Percentiles rank a stretch among this genome's conserved stretches.
These are phyloP conservation scores for Chascanopsetta lugubris DNA, from an alignment of 2,113 vertebrate species.

Conservation along the genomic window DNA sequence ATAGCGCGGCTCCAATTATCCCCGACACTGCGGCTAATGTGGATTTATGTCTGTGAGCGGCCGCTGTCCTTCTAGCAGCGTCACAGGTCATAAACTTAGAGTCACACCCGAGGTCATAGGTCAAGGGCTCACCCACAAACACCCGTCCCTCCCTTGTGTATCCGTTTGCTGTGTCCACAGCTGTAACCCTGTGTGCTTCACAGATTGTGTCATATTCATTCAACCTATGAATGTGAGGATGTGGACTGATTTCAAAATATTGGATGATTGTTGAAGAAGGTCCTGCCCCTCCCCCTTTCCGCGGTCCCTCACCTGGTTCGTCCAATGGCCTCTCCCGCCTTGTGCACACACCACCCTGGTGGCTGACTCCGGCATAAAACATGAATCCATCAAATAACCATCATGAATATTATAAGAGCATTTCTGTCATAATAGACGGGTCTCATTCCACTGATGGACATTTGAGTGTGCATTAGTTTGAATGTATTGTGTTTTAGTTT, in stretches of 20 bases:
- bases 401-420: too few species aligned
- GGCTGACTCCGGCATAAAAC: too few species aligned
- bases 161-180: conserved; percentile 8
- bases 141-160: not conserved
- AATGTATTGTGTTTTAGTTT: too few species aligned
- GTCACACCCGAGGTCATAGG: conserved; percentile 60
- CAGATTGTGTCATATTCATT: not conserved
- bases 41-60: conserved; percentile 61
- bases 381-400: too few species aligned
- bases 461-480: too few species aligned
- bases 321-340: too few species aligned
- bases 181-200: not conserved
- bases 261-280: not conserved
- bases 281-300: not conserved
- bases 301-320: too few species aligned
- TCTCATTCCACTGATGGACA: too few species aligned
- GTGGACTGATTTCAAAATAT: not conserved
- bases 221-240: not conserved
- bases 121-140: conserved; percentile 45
- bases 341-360: too few species aligned
- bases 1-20: conserved; percentile 53
- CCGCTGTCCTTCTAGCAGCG: conserved; percentile 35
- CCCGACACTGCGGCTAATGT: conserved; percentile 48
- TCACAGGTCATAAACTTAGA: conserved; percentile 60
- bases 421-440: too few species aligned